Percentiles rank a stretch among this genome's conserved stretches.
Evolutionary conservation across 2,888 invertebrate genomes (phyloP).

Genomic region (Hyles lineata): DNA sequence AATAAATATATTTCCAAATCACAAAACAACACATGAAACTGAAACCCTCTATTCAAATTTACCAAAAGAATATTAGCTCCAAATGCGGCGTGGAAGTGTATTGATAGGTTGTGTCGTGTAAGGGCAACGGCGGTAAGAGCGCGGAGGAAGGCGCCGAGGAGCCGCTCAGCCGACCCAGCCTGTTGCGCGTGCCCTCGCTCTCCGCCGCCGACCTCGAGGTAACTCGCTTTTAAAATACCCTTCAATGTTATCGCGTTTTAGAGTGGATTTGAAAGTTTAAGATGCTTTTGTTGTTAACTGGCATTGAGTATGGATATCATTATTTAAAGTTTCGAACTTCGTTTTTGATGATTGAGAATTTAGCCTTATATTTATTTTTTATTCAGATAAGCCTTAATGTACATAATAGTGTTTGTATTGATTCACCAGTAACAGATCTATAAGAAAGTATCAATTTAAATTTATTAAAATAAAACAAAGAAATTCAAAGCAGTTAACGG

Average conservation of each 20-base stretch:
- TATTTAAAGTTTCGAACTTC: too few relatives aligned
- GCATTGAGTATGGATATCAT: not conserved
- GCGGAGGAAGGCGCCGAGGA: constrained; percentile 66
- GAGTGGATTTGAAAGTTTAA: not conserved
- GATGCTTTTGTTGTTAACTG: not conserved
- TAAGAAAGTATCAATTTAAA: not conserved
- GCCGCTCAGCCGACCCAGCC: constrained; percentile 81
- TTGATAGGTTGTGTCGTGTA: constrained; percentile 29
- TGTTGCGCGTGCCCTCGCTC: constrained; percentile 86
- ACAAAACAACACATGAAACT: not conserved
- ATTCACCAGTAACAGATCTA: too few relatives aligned
- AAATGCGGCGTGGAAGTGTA: constrained; percentile 5
- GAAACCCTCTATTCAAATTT: not conserved
- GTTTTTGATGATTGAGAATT: too few relatives aligned
- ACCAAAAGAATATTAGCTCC: not conserved
- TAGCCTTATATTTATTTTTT: too few relatives aligned
- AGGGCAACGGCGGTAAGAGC: constrained; percentile 70
- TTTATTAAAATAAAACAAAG: not conserved
- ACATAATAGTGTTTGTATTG: too few relatives aligned
- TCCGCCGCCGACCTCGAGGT: constrained; percentile 86
- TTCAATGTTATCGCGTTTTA: not conserved
- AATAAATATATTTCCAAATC: not conserved
- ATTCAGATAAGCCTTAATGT: too few relatives aligned
- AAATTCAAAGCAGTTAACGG: too few relatives aligned
- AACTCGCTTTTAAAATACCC: constrained; percentile 32